These are phyloP conservation scores for Gymnogyps californianus DNA, from an alignment of 2,113 vertebrate species.

Conservation along the genomic window DNA sequence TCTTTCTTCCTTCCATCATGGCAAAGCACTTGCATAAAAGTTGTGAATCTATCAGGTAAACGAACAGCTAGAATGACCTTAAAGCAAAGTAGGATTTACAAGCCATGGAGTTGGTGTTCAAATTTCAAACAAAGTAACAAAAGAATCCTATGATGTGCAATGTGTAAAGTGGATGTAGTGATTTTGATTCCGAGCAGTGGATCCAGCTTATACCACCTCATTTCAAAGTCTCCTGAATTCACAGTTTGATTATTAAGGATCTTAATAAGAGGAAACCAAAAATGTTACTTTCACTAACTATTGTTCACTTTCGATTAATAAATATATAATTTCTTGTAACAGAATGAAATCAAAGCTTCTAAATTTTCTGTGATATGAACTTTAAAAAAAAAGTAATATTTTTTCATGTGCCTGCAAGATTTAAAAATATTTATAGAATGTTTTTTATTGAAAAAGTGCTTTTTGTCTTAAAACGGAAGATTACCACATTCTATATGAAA, in stretches of 20 bases:
- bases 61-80: background rate
- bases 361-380: background rate
- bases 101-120: background rate
- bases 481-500: background rate
- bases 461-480: background rate
- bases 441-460: background rate
- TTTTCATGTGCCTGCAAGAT: background rate
- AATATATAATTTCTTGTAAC: background rate
- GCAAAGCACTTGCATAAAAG: background rate
- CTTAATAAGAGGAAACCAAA: background rate
- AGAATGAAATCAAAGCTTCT: background rate
- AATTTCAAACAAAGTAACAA: background rate
- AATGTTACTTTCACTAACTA: background rate
- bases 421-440: background rate
- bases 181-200: background rate
- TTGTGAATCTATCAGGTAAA: background rate
- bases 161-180: background rate
- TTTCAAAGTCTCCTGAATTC: background rate
- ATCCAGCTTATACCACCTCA: background rate
- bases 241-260: background rate
- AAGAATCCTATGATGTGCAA: background rate
- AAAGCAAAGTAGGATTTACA: background rate
- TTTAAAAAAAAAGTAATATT: background rate
- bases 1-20: background rate
- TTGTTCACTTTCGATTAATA: background rate